Percentiles rank a stretch among this genome's conserved stretches.
Evolutionary conservation across 1,140 invertebrate species (phyloP).

Genomic region (Drosophila sulfurigaster): DNA sequence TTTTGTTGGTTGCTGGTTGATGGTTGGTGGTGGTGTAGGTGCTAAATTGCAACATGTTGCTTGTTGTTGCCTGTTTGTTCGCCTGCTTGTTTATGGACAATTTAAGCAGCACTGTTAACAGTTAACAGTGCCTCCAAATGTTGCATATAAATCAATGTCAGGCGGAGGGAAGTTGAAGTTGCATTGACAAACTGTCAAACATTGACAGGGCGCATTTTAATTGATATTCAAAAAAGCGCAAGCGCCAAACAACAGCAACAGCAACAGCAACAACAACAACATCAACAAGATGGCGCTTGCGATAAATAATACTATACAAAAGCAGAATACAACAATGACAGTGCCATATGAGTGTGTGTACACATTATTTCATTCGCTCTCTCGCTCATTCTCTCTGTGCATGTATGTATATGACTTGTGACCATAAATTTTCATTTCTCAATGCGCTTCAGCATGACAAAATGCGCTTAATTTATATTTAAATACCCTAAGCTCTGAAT

Average conservation of each 20-base stretch:
- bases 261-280: slow-evolving; percentile 1
- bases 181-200: slow-evolving; percentile 84
- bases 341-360: slow-evolving; percentile 20
- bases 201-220: slow-evolving; percentile 79
- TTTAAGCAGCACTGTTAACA: slow-evolving; percentile 30
- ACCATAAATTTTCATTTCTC: slow-evolving; percentile 70
- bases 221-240: slow-evolving; percentile 84
- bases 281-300: slow-evolving; percentile 78
- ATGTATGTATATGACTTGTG: slow-evolving; percentile 16
- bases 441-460: slow-evolving; percentile 69
- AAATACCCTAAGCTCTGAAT: background rate
- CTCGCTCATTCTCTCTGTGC: background rate
- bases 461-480: slow-evolving; percentile 57
- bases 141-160: slow-evolving; percentile 79
- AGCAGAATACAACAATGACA: slow-evolving; percentile 45
- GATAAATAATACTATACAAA: slow-evolving; percentile 72
- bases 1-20: background rate
- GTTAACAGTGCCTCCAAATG: slow-evolving; percentile 36
- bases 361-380: background rate
- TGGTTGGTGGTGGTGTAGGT: slow-evolving; percentile 25
- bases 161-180: slow-evolving; percentile 24
- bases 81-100: slow-evolving; percentile 8
- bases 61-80: slow-evolving; percentile 11
- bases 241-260: slow-evolving; percentile 61
- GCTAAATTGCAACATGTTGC: slow-evolving; percentile 43